Base-by-base conservation (phyloP, 2,888 invertebrate genomes). In the Hetaerina titia region DNA sequence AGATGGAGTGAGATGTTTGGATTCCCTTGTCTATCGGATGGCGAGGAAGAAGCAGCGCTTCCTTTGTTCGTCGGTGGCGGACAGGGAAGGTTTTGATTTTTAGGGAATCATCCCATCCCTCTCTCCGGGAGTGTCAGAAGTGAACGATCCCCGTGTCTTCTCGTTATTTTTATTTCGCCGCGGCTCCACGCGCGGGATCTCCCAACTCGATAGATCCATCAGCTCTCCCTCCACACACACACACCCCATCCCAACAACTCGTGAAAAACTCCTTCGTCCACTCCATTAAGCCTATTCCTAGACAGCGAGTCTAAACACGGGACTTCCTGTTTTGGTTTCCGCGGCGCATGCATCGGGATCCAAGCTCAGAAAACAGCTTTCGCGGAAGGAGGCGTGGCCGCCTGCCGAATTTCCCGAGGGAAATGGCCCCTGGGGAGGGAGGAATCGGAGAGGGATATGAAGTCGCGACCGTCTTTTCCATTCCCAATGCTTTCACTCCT, bases 251-350 rank as follows among this genome's bases (percentile, higher is more conserved):
- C 22, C 45, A 13, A 13, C 63, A 63, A 64, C 31, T 4, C 45
- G 45, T 45, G 45, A 45, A 45, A 45, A 45, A 9, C 81, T 13
- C 81, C 31, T 15, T 31, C 81, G 8, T 81, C 81, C 81, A 2
- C 13, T 81, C 81, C 81, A 81, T 81, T 81, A 81, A 81, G 81
- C 81, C 81, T 81, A 81, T 81, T 81, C 81, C 81, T 81, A 81
- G 81, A 31, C 81, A 31, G 81, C 81, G 31, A 9, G 9, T 31
- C 81, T 31, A 81, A 81, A 81, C 81, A 81, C 81, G 13, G 31
- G 45, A 45, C 64, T 92, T 69, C 92, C 69, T 45, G 69, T 69
- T 92, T 74, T 92, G 69, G 92, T 92, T 74, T 92, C 92, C 63
- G n/a, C 74, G 64, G 92, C 56, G 58, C 57, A 58, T 57, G 58